phyloP scores from a whole-genome alignment of 2,888 invertebrate genomes.

The Cataglyphis rosenhaueri region DNA sequence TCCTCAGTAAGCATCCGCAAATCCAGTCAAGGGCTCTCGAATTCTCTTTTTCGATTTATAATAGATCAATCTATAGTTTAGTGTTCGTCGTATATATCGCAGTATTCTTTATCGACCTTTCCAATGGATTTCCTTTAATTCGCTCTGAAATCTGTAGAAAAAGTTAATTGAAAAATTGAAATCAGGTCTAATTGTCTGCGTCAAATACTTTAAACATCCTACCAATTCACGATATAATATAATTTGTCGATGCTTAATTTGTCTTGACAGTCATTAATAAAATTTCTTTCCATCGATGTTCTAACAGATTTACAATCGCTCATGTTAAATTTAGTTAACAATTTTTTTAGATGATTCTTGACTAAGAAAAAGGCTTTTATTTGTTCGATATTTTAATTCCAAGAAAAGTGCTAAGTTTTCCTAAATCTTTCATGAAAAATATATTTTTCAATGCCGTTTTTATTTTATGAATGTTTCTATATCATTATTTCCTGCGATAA shows the following conservation, averaged over 20 bases:
- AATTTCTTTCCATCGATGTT: neutral
- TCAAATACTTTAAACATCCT: neutral
- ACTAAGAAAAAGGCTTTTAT: neutral
- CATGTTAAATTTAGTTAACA: neutral
- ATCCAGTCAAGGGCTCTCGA: neutral
- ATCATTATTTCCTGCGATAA: neutral
- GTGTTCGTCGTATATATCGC: neutral
- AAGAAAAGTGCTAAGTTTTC: neutral
- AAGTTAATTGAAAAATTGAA: neutral
- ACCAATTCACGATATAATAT: neutral
- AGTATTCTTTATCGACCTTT: neutral
- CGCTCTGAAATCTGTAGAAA: neutral
- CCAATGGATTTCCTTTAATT: neutral
- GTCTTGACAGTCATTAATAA: neutral
- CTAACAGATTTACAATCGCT: neutral
- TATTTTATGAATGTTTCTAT: neutral
- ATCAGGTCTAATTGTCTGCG: neutral
- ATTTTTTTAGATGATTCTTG: neutral
- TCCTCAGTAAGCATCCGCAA: neutral
- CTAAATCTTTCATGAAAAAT: neutral
- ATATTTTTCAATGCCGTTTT: neutral
- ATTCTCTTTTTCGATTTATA: neutral
- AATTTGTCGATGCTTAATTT: neutral
- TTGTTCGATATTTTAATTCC: neutral
- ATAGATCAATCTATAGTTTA: neutral